phyloP scores from a whole-genome alignment of 2,797 vertebrate species.

The Oceanodroma leucorhoa region DNA sequence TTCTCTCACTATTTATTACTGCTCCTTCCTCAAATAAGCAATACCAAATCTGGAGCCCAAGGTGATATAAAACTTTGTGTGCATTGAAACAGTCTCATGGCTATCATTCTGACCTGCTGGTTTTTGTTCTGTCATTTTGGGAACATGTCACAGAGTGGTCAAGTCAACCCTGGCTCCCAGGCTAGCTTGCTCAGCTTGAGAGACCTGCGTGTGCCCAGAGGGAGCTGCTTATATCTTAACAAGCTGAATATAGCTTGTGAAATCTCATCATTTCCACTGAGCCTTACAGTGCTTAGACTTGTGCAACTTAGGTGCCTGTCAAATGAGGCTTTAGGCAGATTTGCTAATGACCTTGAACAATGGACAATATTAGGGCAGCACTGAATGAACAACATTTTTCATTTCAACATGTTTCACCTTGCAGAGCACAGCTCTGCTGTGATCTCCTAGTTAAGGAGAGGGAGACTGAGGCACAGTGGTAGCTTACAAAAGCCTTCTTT shows the following conservation, averaged over 20 bases:
- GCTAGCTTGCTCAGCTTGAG: not conserved
- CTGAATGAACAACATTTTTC: not conserved
- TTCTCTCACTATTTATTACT: not conserved
- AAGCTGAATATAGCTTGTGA: slow-evolving; percentile 5
- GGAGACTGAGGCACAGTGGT: not conserved
- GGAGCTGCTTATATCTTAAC: not conserved
- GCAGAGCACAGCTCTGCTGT: not conserved
- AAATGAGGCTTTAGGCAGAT: not conserved
- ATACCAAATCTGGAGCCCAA: not conserved
- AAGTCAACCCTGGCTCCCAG: not conserved
- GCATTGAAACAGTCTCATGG: not conserved
- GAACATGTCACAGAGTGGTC: not conserved
- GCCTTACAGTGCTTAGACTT: not conserved
- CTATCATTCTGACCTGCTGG: not conserved
- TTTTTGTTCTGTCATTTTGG: not conserved
- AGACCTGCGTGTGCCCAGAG: not conserved
- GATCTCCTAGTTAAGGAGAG: not conserved
- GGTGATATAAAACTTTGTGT: not conserved
- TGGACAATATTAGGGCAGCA: not conserved
- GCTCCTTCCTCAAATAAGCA: not conserved
- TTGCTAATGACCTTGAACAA: not conserved
- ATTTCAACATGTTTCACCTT: not conserved
- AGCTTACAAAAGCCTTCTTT: not conserved
- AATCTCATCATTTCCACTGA: slow-evolving; percentile 16
- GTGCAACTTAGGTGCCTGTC: not conserved